Base-by-base conservation (phyloP, 2,797 vertebrate species). In the Lophius americanus region DNA sequence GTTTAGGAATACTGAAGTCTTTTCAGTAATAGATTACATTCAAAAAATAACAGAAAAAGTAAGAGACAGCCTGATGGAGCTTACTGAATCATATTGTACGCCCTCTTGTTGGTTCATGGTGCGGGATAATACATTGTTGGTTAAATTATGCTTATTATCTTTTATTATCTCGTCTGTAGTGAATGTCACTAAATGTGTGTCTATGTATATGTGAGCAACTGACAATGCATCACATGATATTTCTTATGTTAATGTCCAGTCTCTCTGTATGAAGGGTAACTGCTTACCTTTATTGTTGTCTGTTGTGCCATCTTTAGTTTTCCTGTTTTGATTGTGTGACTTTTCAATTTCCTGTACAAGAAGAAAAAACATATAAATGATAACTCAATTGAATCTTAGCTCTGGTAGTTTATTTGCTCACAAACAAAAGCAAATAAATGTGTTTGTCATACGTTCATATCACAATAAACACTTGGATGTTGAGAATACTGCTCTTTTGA, bases 301-400 rank as follows among this genome's bases (percentile, higher is more conserved):
- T 0, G 98, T 95, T 3, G 97, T 97, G 49, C 96, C 96, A 36
- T 99, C 98, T 91, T 99, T 99, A 59, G 97, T 97, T 93, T 99
- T 99, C 70, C 98, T 94, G 88, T 98, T 99, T 85, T 99, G 98
- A 90, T 96, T 99, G 51, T 97, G 98, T 0, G 97, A 99, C 66
- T 99, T 99, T 83, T 99, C 98, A 0, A 98, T 99, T 91, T 99
- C 98, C 98, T 99, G 75, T 11, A 67, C 23, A 39, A 64, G 48
- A 67, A 37, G n/a, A 73, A 36, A 1, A 52, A 66, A 72, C n/a
- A n/a, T 62, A 73, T 58, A 23, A 47, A 55, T 33, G 1, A 74
- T 53, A 0, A 55, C 13, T 46, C 3, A 50, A 66, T 3, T 2
- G 38, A 59, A 51, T 60, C 3, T 53, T 13, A 32, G 36, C 43